Conservation (phyloP, 2,113 vertebrate genomes). For the Mirounga angustirostris region DNA sequence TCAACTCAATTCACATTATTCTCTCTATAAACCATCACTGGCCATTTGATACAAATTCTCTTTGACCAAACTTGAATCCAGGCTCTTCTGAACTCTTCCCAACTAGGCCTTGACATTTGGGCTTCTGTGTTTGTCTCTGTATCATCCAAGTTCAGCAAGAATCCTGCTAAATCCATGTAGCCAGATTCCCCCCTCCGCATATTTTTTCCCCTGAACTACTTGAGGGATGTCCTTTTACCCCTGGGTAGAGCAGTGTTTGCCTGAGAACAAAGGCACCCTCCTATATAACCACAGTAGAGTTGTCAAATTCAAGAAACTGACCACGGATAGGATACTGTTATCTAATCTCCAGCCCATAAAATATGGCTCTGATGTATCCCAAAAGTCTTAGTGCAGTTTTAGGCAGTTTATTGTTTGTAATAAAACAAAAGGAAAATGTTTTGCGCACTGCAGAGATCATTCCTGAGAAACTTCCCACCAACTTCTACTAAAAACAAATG, state of each 20-base stretch:
- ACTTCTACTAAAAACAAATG: slow-evolving; percentile 21
- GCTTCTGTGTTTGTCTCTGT: neutral
- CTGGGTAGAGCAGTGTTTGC: neutral
- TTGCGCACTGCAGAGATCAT: neutral
- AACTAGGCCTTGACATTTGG: neutral
- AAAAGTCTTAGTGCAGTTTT: neutral
- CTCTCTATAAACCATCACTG: neutral
- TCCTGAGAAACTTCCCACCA: neutral
- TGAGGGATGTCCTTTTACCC: neutral
- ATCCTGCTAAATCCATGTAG: neutral
- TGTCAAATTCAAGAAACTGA: neutral
- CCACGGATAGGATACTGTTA: neutral
- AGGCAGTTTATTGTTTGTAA: slow-evolving; percentile 33
- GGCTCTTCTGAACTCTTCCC: neutral
- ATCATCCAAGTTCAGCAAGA: neutral
- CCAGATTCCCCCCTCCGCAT: neutral
- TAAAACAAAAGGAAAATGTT: slow-evolving; percentile 35
- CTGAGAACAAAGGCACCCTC: neutral
- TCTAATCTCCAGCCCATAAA: neutral
- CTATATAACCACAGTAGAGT: neutral
- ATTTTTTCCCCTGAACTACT: neutral
- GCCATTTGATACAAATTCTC: neutral
- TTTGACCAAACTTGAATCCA: neutral
- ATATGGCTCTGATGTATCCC: neutral
- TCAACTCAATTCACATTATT: neutral